phyloP scores from a whole-genome alignment of 2,888 invertebrate genomes.

The Diarsia dahlii region DNA sequence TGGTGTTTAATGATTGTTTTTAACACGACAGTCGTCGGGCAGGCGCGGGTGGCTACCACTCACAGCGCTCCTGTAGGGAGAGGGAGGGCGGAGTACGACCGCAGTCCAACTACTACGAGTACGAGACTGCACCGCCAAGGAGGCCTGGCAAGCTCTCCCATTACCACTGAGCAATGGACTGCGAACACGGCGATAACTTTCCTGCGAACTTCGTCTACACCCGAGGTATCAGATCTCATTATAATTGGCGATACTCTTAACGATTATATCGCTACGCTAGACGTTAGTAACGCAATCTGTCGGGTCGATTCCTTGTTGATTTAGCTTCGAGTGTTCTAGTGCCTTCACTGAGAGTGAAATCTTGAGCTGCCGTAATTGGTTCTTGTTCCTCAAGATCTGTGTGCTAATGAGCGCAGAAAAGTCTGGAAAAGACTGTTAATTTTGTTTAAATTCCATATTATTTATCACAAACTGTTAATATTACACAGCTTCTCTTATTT shows the following conservation, averaged over 20 bases:
- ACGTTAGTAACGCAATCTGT: conserved; percentile 60
- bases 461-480: conserved; percentile 17
- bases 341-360: conserved; percentile 50
- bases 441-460: conserved; percentile 11
- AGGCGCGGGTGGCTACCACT: conserved; percentile 89
- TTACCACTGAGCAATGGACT: conserved; percentile 84
- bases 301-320: conserved; percentile 58
- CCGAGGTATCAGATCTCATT: conserved; percentile 67
- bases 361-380: conserved; percentile 20
- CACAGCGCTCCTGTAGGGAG: conserved; percentile 91
- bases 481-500: conserved; percentile 18
- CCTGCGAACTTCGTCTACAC: conserved; percentile 19
- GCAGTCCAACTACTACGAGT: conserved; percentile 96
- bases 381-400: conserved; percentile 13
- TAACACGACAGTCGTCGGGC: conserved; percentile 81
- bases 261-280: conserved; percentile 56
- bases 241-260: conserved; percentile 63
- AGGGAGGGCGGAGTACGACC: conserved; percentile 91
- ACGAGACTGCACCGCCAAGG: conserved; percentile 93
- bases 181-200: conserved; percentile 33
- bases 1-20: conserved; percentile 58
- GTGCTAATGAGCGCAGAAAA: neutral
- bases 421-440: conserved; percentile 31
- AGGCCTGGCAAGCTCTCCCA: conserved; percentile 88
- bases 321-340: conserved; percentile 57